Base-by-base conservation (phyloP, 1,140 invertebrate species). In the Neodiprion fabricii region DNA sequence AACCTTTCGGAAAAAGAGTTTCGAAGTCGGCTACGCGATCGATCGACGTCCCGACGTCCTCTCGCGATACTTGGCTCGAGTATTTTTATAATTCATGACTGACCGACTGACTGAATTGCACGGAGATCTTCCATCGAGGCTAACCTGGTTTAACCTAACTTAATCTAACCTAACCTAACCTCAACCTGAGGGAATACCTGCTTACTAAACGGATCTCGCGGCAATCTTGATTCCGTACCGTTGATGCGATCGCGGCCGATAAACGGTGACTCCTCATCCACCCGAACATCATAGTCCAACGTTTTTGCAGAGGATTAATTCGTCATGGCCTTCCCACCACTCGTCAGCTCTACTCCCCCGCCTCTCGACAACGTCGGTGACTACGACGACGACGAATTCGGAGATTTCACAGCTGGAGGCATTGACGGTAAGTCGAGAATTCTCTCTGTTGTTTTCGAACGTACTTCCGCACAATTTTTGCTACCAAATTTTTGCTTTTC, bases 381-480 rank as follows among this genome's bases (percentile, higher is more conserved):
- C 75, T 90, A 91, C 5, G 91, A 92, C 71, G 91, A 91, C 69
- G 91, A 92, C 82, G 91, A 91, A 81, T 92, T 92, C 81, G 91
- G 91, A 68, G 90, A 90, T 81, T 91, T 91, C 79, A 86, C 88
- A 78, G 80, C 89, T 77, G 84, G 90, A 81, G 84, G 87, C 76
- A 86, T 90, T 82, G 79, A 89, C 83, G 80, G 84, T 90, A 81
- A 79, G 79, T 69, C 80, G 70, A 75, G 78, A 67, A 74, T 77
- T 69, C 17, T 72, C 23, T 73, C 28, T 65, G 71, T 66, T 74
- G 71, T 70, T 40, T 40, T 40, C 5, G 1, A 5, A 40, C 5
- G 17, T 5, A 65, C 70, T 76, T n/a, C 65, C 72, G 71, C n/a
- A 49, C 3, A 71, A 65, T 11, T 28, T 69, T 67, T 61, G 21